phyloP scores from a whole-genome alignment of 1,140 invertebrate species.

The Zaprionus davidi region DNA sequence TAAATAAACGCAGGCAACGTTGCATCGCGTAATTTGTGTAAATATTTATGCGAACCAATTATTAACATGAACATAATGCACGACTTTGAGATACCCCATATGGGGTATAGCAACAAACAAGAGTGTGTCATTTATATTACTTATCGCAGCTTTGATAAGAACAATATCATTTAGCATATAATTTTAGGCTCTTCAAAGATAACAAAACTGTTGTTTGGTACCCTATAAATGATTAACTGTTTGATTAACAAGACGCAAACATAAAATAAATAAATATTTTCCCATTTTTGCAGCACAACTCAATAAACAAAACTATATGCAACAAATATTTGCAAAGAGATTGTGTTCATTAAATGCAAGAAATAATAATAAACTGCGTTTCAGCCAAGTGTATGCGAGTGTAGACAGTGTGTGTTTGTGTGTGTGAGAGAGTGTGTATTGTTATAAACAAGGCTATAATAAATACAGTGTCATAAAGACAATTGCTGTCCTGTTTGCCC shows the following conservation, averaged over 20 bases:
- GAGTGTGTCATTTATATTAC: background rate
- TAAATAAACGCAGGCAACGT: conserved; percentile 18
- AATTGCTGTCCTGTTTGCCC: conserved; percentile 42
- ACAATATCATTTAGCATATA: background rate
- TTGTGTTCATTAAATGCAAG: conserved; percentile 37
- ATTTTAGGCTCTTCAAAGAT: background rate
- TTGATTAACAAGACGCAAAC: conserved; percentile 28
- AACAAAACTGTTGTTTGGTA: background rate
- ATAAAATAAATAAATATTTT: conserved; percentile 26
- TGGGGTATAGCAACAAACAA: background rate
- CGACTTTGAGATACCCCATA: conserved; percentile 8
- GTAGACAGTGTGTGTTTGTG: too few species aligned
- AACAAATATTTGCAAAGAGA: conserved; percentile 49
- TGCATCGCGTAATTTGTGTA: conserved; percentile 32
- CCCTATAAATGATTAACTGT: conserved; percentile 7
- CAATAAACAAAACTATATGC: conserved; percentile 52
- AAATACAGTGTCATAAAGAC: conserved; percentile 27
- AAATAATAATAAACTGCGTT: conserved; percentile 47
- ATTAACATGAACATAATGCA: background rate
- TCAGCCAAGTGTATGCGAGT: conserved; percentile 17
- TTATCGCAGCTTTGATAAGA: background rate
- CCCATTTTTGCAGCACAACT: conserved; percentile 34
- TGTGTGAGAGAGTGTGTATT: background rate
- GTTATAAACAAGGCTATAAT: conserved; percentile 15
- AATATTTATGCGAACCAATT: conserved; percentile 33